Percentiles rank a stretch among this genome's conserved stretches.
phyloP scores from a whole-genome alignment of 2,113 vertebrate species.

The Pelobates fuscus region DNA sequence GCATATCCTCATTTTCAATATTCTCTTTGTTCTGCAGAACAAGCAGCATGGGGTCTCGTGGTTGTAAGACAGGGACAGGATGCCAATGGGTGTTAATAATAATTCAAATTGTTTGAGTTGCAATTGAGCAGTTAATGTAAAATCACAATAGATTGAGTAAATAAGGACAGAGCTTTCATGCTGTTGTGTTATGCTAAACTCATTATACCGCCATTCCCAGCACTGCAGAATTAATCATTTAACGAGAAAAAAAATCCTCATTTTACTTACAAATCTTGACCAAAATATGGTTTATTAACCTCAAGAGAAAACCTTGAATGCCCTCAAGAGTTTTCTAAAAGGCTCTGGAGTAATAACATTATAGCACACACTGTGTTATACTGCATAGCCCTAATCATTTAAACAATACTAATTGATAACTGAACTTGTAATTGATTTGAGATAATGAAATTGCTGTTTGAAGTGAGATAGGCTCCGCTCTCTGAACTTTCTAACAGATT shows the following conservation, averaged over 20 bases:
- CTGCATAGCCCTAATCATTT: conserved; percentile 51
- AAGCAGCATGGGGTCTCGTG: neutral
- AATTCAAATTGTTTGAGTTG: neutral
- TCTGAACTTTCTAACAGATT: conserved; percentile 54
- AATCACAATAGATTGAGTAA: conserved; percentile 7
- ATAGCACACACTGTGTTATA: conserved; percentile 28
- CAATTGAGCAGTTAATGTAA: conserved; percentile 4
- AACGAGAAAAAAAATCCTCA: conserved; percentile 19
- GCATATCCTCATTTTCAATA: neutral
- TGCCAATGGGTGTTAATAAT: neutral
- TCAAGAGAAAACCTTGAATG: neutral
- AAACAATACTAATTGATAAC: conserved; percentile 64
- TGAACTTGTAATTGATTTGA: conserved; percentile 60
- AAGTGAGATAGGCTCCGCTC: conserved; percentile 55
- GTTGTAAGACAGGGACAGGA: too few relatives aligned
- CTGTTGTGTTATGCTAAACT: conserved; percentile 14
- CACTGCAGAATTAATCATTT: conserved; percentile 21
- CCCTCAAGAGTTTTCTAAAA: conserved; percentile 38
- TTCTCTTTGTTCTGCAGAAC: neutral
- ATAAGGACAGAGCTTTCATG: conserved; percentile 20
- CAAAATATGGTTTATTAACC: conserved; percentile 39
- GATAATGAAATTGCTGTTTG: conserved; percentile 59
- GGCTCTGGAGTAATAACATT: conserved; percentile 54
- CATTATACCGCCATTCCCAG: neutral
- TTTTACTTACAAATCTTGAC: conserved; percentile 38